phyloP scores from a whole-genome alignment of 2,113 vertebrate species.

The Uropsilus gracilis region DNA sequence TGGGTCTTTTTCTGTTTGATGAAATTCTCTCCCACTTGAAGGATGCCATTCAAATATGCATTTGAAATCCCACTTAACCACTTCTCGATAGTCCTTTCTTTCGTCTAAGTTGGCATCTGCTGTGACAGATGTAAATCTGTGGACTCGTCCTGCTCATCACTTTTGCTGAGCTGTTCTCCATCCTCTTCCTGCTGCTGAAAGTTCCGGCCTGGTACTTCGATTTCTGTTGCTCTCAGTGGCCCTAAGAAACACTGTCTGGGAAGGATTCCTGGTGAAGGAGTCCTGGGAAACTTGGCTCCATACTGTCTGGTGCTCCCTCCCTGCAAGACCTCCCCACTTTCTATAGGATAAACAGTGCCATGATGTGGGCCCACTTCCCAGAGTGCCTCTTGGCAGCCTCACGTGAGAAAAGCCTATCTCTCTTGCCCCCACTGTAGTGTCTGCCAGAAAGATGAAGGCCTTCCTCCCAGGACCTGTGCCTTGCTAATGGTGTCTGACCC shows the following conservation, averaged over 20 bases:
- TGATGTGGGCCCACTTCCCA: too few relatives aligned
- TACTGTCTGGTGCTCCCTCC: not conserved
- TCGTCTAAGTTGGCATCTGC: not conserved
- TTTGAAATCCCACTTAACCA: not conserved
- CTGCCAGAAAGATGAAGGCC: fast-evolving
- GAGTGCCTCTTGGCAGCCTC: not conserved
- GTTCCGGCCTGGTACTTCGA: not conserved
- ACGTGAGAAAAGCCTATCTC: fast-evolving
- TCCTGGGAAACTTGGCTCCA: fast-evolving
- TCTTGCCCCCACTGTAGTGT: fast-evolving
- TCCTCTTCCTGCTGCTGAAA: not conserved
- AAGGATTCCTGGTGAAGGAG: not conserved
- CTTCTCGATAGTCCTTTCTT: not conserved
- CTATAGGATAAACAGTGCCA: too few relatives aligned
- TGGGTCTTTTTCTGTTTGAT: not conserved
- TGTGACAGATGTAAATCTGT: not conserved
- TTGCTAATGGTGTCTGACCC: fast-evolving
- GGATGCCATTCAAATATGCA: not conserved
- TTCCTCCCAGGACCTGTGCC: fast-evolving
- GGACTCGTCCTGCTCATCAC: not conserved
- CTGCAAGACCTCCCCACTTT: not conserved
- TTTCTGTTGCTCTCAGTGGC: not conserved
- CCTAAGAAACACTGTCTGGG: not conserved
- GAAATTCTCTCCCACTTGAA: not conserved
- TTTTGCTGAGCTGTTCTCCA: fast-evolving